phyloP scores from a whole-genome alignment of 2,113 vertebrate genomes.

The Equus quagga region DNA sequence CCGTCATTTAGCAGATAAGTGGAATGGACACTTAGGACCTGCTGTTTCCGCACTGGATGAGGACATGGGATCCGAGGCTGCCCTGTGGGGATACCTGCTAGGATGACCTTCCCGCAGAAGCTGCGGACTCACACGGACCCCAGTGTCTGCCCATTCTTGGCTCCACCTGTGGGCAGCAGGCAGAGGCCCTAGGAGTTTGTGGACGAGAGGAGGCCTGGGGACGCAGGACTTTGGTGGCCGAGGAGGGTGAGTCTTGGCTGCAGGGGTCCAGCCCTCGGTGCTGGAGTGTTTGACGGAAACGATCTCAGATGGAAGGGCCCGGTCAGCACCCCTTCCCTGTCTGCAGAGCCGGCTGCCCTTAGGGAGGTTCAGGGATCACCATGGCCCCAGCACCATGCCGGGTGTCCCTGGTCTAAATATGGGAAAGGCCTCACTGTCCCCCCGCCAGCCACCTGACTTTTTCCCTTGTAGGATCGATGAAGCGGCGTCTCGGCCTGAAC shows the following conservation, averaged over 20 bases:
- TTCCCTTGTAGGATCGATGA: rapidly evolving
- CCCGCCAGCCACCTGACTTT: rapidly evolving
- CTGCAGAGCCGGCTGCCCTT: rapidly evolving
- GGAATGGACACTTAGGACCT: neutral
- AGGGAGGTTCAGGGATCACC: neutral
- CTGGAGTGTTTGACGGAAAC: too few species aligned
- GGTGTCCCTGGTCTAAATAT: neutral
- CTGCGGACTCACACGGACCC: neutral
- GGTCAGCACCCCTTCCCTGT: neutral
- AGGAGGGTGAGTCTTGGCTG: too few species aligned
- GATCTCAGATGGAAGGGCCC: neutral
- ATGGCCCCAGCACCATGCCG: too few species aligned
- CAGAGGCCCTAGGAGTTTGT: neutral
- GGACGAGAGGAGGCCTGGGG: neutral
- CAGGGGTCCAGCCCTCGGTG: neutral
- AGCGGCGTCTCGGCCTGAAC: neutral
- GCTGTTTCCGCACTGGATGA: neutral
- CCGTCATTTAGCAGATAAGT: too few species aligned
- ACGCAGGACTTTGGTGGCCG: too few species aligned
- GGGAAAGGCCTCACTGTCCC: rapidly evolving
- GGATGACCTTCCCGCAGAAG: neutral
- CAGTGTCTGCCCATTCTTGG: too few species aligned
- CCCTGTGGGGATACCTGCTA: too few species aligned
- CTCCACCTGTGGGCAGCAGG: neutral
- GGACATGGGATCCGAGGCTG: neutral